Conservation (phyloP, 2,113 vertebrate genomes). For the Sclerurus mexicanus region DNA sequence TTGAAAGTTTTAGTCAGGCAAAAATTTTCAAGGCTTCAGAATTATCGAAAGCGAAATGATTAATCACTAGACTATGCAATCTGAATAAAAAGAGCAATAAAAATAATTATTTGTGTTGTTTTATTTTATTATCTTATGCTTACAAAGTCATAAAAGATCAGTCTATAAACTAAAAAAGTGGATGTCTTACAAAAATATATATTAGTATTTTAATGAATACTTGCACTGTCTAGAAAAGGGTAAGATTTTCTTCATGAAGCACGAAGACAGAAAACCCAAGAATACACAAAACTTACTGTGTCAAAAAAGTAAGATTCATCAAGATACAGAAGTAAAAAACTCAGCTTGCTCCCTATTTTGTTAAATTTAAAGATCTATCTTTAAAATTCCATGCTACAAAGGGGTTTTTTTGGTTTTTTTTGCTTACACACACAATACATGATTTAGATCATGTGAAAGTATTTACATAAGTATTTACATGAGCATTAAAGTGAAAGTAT, state of each 20-base stretch:
- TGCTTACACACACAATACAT: neutral
- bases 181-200: neutral
- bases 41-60: neutral
- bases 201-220: neutral
- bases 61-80: neutral
- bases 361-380: neutral
- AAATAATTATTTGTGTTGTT: neutral
- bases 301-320: neutral
- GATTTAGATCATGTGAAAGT: neutral
- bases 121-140: neutral
- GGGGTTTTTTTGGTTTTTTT: neutral
- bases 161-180: neutral
- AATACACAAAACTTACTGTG: fast-evolving
- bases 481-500: neutral
- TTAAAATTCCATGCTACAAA: neutral
- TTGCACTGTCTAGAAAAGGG: neutral
- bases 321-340: neutral
- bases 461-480: no score
- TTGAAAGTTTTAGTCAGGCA: neutral
- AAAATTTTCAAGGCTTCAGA: neutral
- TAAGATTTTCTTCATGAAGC: neutral
- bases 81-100: neutral
- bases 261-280: neutral
- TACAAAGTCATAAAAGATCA: neutral
- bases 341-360: neutral